These are phyloP conservation scores for Periophthalmus modestus DNA, from an alignment of 2,113 vertebrate genomes.

Conservation along the genomic window DNA sequence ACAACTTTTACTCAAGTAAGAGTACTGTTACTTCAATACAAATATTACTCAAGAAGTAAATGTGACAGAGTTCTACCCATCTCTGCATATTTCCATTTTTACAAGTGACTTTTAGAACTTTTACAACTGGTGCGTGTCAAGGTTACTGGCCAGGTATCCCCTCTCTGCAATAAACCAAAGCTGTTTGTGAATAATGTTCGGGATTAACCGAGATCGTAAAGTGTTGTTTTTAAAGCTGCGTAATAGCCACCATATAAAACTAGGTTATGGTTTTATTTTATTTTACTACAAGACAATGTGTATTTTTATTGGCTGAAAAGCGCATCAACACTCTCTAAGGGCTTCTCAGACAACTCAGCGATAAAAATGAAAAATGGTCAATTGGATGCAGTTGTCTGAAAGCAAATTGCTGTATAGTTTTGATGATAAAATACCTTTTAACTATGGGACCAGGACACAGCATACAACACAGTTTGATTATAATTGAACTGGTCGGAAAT, in stretches of 20 bases:
- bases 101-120: constrained; percentile 75
- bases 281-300: constrained; percentile 1
- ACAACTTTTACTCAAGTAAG: no score
- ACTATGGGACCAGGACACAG: neutral
- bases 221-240: neutral
- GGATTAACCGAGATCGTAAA: neutral
- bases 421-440: neutral
- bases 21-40: no score
- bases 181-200: constrained; percentile 6
- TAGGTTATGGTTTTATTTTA: neutral
- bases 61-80: constrained; percentile 3
- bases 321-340: neutral
- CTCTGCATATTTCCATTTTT: constrained; percentile 78
- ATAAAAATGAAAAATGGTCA: neutral
- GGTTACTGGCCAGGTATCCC: constrained; percentile 51
- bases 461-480: neutral
- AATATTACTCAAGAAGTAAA: no score
- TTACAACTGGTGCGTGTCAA: constrained; percentile 73
- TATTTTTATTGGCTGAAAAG: neutral
- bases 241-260: neutral
- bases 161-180: constrained; percentile 12
- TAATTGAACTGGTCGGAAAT: neutral
- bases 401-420: neutral
- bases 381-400: neutral
- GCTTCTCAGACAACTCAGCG: neutral